Evolutionary conservation across 2,113 vertebrate genomes (phyloP).

Genomic region (Fukomys damarensis): DNA sequence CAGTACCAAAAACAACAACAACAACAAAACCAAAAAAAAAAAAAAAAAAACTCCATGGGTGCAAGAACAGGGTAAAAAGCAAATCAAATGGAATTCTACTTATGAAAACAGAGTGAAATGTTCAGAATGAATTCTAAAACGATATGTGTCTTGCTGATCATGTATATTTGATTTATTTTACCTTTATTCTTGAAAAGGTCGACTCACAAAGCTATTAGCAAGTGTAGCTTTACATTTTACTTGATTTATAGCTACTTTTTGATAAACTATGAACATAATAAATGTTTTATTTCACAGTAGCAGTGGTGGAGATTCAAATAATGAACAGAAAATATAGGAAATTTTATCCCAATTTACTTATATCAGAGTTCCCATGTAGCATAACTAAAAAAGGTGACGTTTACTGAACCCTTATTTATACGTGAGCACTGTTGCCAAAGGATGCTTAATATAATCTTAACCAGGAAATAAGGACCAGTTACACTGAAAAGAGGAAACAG

Average conservation of each 20-base stretch:
- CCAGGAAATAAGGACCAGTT: background rate
- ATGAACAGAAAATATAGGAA: background rate
- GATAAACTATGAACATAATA: background rate
- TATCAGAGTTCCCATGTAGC: background rate
- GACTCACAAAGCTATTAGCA: background rate
- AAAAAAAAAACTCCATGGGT: too few relatives aligned
- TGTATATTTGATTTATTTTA: background rate
- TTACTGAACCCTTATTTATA: background rate
- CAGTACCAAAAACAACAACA: too few relatives aligned
- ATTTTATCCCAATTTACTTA: background rate
- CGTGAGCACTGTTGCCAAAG: background rate
- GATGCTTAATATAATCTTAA: background rate
- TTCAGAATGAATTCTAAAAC: background rate
- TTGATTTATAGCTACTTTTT: background rate
- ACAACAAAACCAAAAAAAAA: too few relatives aligned
- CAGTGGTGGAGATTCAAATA: background rate
- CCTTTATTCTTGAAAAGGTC: background rate
- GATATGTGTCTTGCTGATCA: background rate
- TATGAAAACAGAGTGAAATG: constrained; percentile 53
- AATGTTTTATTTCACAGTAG: background rate
- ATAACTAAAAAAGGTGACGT: background rate
- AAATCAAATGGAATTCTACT: constrained; percentile 50
- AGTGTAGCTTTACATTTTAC: background rate
- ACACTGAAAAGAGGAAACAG: background rate
- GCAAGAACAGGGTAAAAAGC: constrained; percentile 45